A percentile compares a stretch with the other conserved stretches of the same genome.
Evolutionary conservation across 2,797 vertebrate species (phyloP).

Genomic region (Clarias fuscus): DNA sequence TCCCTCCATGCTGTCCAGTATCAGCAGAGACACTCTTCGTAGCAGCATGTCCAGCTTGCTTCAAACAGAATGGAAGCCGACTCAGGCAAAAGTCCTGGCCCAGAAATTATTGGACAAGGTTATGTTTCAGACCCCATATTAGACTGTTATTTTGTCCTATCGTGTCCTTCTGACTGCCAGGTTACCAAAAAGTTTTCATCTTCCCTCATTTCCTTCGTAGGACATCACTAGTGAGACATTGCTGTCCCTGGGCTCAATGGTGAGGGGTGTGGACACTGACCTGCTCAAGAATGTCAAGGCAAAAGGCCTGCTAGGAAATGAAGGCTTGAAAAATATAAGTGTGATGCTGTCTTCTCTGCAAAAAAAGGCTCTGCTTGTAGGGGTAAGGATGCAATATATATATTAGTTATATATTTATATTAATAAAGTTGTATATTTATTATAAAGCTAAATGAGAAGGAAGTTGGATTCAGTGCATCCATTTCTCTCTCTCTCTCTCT

Average conservation of each 20-base stretch:
- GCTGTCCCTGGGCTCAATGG: conserved; percentile 57
- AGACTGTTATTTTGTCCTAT: too few species aligned
- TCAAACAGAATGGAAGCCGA: conserved; percentile 50
- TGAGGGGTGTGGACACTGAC: conserved; percentile 59
- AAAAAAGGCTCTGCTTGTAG: conserved; percentile 63
- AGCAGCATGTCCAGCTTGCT: conserved; percentile 51
- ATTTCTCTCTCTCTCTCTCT: not conserved
- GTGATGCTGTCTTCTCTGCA: conserved; percentile 63
- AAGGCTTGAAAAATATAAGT: conserved; percentile 61
- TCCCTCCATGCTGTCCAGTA: conserved; percentile 46
- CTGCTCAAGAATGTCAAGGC: conserved; percentile 57
- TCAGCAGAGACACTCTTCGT: conserved; percentile 43
- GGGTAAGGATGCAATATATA: conserved; percentile 59
- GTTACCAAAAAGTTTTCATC: not conserved
- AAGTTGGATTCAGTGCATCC: not conserved
- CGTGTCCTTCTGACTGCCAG: not conserved
- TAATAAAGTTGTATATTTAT: not conserved
- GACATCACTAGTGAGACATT: conserved; percentile 55
- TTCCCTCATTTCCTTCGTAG: conserved; percentile 17
- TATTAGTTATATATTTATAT: too few species aligned
- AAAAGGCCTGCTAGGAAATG: conserved; percentile 55
- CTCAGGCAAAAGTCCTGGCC: conserved; percentile 59
- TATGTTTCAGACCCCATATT: conserved; percentile 54
- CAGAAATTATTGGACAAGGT: conserved; percentile 53
- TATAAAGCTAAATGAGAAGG: not conserved